Evolutionary conservation across 2,797 vertebrate species (phyloP).

Genomic region (Muraenolepis orangiensis): DNA sequence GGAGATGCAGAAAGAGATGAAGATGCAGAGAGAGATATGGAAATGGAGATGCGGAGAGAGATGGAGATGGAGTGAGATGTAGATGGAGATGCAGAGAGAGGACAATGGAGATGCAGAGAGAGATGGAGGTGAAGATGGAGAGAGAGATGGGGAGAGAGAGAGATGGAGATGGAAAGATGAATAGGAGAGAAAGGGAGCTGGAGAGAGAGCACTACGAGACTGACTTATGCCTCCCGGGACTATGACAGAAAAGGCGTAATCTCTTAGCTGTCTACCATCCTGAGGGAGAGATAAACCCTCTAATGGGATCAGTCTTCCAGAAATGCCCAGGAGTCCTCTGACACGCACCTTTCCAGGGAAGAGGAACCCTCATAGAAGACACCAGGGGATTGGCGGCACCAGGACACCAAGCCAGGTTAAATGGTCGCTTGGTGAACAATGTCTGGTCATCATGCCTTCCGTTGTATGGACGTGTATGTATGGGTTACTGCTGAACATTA

Average conservation of each 20-base stretch:
- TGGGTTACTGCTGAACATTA: neutral
- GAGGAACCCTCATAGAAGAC: neutral
- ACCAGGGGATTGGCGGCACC: neutral
- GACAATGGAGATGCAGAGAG: too few relatives aligned
- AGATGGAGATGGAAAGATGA: neutral
- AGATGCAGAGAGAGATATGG: neutral
- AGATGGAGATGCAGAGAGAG: neutral
- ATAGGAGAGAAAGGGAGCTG: neutral
- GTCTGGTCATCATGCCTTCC: neutral
- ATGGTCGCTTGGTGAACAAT: neutral
- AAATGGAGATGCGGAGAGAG: neutral
- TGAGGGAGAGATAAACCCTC: neutral
- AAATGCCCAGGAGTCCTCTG: neutral
- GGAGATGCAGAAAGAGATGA: neutral
- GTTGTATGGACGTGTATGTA: neutral
- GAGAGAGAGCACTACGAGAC: neutral
- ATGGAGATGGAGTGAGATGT: neutral
- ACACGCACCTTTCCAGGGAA: neutral
- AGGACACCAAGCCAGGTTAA: neutral
- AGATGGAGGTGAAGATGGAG: too few relatives aligned
- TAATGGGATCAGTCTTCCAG: constrained; percentile 2
- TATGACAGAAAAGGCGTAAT: neutral
- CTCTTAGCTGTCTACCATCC: neutral
- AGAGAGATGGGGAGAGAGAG: neutral
- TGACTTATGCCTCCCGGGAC: neutral